Evolutionary conservation across 2,888 invertebrate species (phyloP).

Genomic region (Leucoma salicis): DNA sequence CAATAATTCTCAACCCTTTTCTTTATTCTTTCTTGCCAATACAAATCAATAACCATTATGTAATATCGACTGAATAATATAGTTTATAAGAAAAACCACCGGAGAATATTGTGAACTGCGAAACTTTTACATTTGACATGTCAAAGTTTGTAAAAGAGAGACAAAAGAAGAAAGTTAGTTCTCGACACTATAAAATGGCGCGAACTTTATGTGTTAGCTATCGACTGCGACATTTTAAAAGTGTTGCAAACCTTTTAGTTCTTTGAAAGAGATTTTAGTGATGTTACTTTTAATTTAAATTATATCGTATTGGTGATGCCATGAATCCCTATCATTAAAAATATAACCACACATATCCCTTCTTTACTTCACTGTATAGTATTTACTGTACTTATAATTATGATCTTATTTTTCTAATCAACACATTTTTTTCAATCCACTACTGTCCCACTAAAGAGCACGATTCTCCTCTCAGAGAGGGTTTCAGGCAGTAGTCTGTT

Average conservation of each 20-base stretch:
- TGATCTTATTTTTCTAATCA: too few species aligned
- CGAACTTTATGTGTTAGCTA: slow-evolving; percentile 29
- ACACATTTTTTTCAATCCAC: too few species aligned
- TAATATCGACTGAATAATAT: slow-evolving; percentile 19
- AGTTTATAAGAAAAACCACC: slow-evolving; percentile 13
- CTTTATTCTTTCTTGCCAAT: not conserved
- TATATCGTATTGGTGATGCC: too few species aligned
- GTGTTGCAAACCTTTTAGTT: slow-evolving; percentile 7
- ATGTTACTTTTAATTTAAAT: not conserved
- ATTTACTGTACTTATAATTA: too few species aligned
- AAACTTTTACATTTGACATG: slow-evolving; percentile 35
- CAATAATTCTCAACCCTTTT: slow-evolving; percentile 7
- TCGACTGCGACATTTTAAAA: slow-evolving; percentile 20
- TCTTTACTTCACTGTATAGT: too few species aligned
- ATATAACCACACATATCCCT: too few species aligned
- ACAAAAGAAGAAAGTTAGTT: slow-evolving; percentile 22
- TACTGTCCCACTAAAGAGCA: too few species aligned
- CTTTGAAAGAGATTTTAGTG: slow-evolving; percentile 2
- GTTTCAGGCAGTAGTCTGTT: too few species aligned
- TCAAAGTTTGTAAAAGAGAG: slow-evolving; percentile 29
- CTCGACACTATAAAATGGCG: slow-evolving; percentile 27
- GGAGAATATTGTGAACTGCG: slow-evolving; percentile 19
- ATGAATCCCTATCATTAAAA: too few species aligned
- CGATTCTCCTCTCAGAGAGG: too few species aligned
- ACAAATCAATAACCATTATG: not conserved